Evolutionary conservation across 2,797 vertebrate genomes (phyloP).

Genomic region (Chrosomus eos): DNA sequence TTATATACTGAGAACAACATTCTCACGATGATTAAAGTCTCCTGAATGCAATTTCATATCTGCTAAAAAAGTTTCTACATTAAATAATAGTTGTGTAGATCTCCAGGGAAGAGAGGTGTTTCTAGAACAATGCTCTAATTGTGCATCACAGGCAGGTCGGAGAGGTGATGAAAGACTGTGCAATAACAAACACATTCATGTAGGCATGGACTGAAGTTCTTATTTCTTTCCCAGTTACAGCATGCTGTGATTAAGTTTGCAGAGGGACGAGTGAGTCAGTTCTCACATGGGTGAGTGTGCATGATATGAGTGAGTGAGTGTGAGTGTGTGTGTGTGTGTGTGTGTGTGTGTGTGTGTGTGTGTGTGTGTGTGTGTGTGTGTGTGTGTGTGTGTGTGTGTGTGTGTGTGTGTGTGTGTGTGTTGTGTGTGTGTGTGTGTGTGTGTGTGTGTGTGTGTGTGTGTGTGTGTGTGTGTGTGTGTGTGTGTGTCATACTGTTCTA

Average conservation of each 20-base stretch:
- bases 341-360: conserved; percentile 39
- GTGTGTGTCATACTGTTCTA: conserved; percentile 86
- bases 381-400: conserved; percentile 32
- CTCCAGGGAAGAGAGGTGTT: conserved; percentile 7
- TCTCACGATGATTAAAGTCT: background rate
- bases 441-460: background rate
- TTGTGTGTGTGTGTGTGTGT: background rate
- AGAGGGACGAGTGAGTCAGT: conserved; percentile 49
- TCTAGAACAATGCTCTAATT: conserved; percentile 47
- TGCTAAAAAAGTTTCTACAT: conserved; percentile 10
- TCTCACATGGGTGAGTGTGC: conserved; percentile 23
- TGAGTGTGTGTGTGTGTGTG: background rate
- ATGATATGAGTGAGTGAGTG: background rate
- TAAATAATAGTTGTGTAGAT: conserved; percentile 4
- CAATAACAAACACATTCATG: conserved; percentile 24
- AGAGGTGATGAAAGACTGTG: conserved; percentile 72
- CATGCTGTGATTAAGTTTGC: conserved; percentile 40
- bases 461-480: conserved; percentile 8
- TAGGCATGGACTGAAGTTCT: background rate
- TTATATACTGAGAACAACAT: background rate
- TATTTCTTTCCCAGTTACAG: conserved; percentile 13
- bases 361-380: conserved; percentile 33
- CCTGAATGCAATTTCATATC: conserved; percentile 30
- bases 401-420: conserved; percentile 40
- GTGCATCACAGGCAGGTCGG: conserved; percentile 53